These are phyloP conservation scores for Xenentodon cancila DNA, from an alignment of 2,797 vertebrate species.

Conservation along the genomic window DNA sequence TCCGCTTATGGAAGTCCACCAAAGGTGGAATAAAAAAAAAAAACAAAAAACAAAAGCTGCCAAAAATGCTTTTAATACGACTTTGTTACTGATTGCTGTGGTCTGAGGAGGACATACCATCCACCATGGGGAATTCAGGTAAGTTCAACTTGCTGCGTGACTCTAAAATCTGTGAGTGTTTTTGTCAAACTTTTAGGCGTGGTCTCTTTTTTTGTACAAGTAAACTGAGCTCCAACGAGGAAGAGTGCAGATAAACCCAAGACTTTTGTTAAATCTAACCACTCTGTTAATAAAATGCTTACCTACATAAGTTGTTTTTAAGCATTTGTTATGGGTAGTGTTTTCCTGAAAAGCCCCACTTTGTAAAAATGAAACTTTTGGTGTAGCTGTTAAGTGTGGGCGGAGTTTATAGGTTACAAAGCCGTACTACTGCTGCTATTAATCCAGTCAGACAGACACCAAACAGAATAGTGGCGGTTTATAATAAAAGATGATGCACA, in stretches of 20 bases:
- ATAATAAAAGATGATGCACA: not conserved
- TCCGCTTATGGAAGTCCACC: conserved; percentile 5
- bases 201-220: conserved; percentile 49
- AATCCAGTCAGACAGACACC: too few species aligned
- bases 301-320: rapidly evolving
- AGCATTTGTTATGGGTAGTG: not conserved
- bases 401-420: too few species aligned
- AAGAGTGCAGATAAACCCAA: not conserved
- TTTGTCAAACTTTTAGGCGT: conserved; percentile 61
- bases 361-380: not conserved
- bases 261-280: not conserved
- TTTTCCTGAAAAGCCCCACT: not conserved
- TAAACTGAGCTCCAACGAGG: not conserved
- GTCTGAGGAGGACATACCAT: conserved; percentile 23
- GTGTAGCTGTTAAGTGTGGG: too few species aligned
- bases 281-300: too few species aligned
- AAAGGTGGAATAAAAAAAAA: not conserved
- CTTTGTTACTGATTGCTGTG: conserved; percentile 12
- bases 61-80: conserved; percentile 44
- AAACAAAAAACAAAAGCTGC: not conserved
- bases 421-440: too few species aligned
- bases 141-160: conserved; percentile 24
- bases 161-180: too few species aligned
- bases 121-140: conserved; percentile 74
- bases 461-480: too few species aligned